A percentile compares a stretch with the other conserved stretches of the same genome.
Conservation (phyloP, 2,797 vertebrate genomes). For the Labeo calbasu region DNA sequence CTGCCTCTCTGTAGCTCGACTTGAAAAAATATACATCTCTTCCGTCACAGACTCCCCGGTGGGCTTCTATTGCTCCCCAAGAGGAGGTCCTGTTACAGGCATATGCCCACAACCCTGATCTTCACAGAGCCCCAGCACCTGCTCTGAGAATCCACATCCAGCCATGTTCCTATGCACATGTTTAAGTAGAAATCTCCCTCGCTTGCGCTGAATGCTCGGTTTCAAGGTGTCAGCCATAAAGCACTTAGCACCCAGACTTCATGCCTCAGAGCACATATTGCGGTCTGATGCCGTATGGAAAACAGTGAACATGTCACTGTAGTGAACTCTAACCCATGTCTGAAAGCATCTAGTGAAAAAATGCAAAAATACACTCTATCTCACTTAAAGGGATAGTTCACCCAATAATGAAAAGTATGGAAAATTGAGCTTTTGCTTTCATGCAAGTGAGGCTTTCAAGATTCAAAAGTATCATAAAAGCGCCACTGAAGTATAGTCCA, state of each 20-base stretch:
- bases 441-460: neutral
- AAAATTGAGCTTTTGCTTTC: neutral
- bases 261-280: conserved; percentile 16
- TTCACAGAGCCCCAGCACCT: conserved; percentile 53
- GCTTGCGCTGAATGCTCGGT: neutral
- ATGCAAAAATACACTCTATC: neutral
- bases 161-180: conserved; percentile 31
- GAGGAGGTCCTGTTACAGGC: conserved; percentile 45
- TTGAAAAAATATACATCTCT: conserved; percentile 52
- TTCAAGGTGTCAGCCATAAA: conserved; percentile 44
- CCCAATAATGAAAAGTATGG: neutral
- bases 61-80: conserved; percentile 30
- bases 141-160: conserved; percentile 13
- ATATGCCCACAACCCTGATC: conserved; percentile 25
- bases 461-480: neutral
- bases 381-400: neutral
- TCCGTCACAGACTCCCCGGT: conserved; percentile 45
- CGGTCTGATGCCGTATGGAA: neutral
- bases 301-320: neutral
- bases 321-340: conserved; percentile 21
- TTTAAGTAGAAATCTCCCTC: conserved; percentile 13
- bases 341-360: conserved; percentile 12
- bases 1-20: conserved; percentile 31
- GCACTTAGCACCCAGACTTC: conserved; percentile 32
- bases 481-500: neutral